Evolutionary conservation across 2,113 vertebrate species (phyloP), one percentile per base, ranked within the genome.

Genomic region (Labeo rohita): DNA sequence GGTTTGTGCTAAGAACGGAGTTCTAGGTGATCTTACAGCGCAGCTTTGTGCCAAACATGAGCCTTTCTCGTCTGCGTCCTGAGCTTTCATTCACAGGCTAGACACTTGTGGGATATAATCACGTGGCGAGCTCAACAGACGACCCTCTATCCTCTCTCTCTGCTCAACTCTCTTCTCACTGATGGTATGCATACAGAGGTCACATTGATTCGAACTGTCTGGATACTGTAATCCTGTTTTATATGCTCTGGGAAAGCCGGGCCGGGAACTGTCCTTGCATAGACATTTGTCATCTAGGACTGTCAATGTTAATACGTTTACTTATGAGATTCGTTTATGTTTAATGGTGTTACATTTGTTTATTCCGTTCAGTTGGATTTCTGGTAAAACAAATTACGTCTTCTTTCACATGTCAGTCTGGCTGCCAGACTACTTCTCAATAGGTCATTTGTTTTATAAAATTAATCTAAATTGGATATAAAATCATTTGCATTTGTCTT

Each of bases 161-260:
- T 78, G 23, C 77, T 80, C 39, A 36, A 12, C 78, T 81, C 21
- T 84, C 39, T 72, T 75, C 45, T 76, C 49, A 47, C 87, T 78
- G 63, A 52, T 54, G 18, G 47, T 78, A 85, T 85, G 80, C 75
- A 66, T 81, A 13, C 85, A 84, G 86, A 84, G 80, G 85, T 89
- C 70, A 87, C 61, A 87, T 86, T 83, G 11, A 43, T 61, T 52
- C 10, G 10, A 72, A 91, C 70, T 86, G 90, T 66, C 83, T 85
- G 76, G 45, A 65, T 84, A 88, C 88, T 89, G 87, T 93, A 91
- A 85, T 85, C 87, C 82, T 90, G 87, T 90, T 68, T 70, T 86
- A 47, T 88, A 70, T 23, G 70, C 43, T 11, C 23, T 82, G 54
- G 77, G 59, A 83, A 79, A 59, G 68, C 74, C 49, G 28, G 63